A percentile compares a stretch with the other conserved stretches of the same genome.
Evolutionary conservation across 2,888 invertebrate genomes (phyloP).

Genomic region (Dryobota labecula): DNA sequence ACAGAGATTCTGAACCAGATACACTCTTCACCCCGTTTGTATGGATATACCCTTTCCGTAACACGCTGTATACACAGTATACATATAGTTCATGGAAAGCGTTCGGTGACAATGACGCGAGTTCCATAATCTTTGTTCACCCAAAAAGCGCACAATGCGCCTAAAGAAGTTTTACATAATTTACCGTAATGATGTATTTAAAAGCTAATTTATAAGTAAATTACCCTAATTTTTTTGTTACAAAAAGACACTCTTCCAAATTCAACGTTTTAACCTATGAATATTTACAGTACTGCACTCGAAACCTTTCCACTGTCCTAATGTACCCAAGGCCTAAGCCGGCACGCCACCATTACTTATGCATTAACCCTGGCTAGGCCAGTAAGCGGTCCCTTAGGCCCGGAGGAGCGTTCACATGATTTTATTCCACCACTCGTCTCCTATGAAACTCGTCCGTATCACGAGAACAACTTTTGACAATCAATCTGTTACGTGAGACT

Average conservation of each 20-base stretch:
- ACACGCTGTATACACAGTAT: no score
- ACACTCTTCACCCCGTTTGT: no score
- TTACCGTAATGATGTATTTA: background rate
- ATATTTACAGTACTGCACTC: conserved; percentile 56
- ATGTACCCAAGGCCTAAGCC: conserved; percentile 62
- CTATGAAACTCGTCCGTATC: conserved; percentile 59
- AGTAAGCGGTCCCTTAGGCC: conserved; percentile 88
- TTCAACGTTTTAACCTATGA: conserved; percentile 53
- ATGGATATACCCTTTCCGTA: no score
- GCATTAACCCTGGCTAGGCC: conserved; percentile 88
- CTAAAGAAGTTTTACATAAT: no score
- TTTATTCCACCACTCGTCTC: conserved; percentile 78
- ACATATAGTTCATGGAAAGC: no score
- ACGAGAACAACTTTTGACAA: conserved; percentile 74
- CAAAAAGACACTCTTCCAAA: conserved; percentile 29
- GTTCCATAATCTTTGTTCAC: no score
- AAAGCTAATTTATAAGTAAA: conserved; percentile 17
- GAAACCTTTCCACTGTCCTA: conserved; percentile 55
- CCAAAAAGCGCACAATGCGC: no score
- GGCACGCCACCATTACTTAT: conserved; percentile 90
- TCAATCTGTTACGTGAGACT: conserved; percentile 73
- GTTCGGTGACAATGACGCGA: no score
- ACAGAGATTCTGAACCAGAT: no score
- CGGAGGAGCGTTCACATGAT: conserved; percentile 78
- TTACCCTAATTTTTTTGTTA: conserved; percentile 1